Percentiles rank a stretch among this genome's conserved stretches.
These are phyloP conservation scores for Corythoichthys haematopterus DNA, from an alignment of 2,113 vertebrate species.

Conservation along the genomic window DNA sequence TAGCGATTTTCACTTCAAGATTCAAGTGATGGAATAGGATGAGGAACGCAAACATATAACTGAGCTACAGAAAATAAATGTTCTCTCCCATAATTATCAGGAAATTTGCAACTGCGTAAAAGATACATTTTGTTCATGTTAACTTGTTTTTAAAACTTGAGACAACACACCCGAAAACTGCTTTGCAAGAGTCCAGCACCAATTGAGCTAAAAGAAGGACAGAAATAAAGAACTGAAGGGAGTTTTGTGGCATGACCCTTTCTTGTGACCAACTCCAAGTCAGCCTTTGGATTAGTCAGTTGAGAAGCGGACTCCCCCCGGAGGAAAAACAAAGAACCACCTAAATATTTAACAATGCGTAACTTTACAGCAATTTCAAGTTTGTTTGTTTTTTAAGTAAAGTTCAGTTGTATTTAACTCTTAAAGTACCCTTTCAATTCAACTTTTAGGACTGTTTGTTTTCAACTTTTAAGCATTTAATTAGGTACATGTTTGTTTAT, in stretches of 20 bases:
- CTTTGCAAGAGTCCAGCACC: neutral
- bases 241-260: neutral
- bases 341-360: neutral
- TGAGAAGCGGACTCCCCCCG: neutral
- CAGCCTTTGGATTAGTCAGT: neutral
- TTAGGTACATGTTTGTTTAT: too few species aligned
- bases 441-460: neutral
- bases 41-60: neutral
- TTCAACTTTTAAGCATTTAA: neutral
- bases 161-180: neutral
- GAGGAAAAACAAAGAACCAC: neutral
- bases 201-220: neutral
- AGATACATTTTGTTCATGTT: too few species aligned
- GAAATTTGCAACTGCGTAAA: too few species aligned
- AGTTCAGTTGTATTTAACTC: neutral
- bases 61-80: neutral
- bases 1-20: neutral
- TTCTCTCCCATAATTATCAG: too few species aligned
- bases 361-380: neutral
- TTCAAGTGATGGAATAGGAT: neutral
- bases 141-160: neutral
- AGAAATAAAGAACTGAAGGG: neutral
- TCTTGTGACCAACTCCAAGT: neutral
- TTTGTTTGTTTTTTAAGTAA: neutral
- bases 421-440: neutral